Evolutionary conservation across 23 tunicate genomes (phyloP).

Genomic region (Styela plicata): DNA sequence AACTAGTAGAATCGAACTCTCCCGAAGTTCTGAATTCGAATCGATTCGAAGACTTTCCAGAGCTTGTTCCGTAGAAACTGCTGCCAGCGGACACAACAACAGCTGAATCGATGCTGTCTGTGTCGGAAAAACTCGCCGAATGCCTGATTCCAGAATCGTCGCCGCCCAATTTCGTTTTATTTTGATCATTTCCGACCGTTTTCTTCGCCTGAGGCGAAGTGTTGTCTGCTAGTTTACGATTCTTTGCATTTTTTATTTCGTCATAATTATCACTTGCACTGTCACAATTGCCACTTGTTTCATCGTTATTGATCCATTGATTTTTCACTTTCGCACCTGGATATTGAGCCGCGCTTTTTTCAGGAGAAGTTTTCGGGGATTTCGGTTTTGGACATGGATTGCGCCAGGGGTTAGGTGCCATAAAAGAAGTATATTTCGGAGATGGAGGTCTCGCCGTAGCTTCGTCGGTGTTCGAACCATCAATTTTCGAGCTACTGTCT

Average conservation of each 20-base stretch:
- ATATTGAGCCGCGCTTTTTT: not conserved
- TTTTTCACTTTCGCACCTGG: not conserved
- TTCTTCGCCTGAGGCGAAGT: constrained; percentile 4
- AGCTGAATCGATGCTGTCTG: constrained; percentile 5
- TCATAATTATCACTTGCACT: not conserved
- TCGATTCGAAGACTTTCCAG: not conserved
- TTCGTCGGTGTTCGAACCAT: not conserved
- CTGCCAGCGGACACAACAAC: not conserved
- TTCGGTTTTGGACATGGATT: not conserved
- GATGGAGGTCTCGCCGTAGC: not conserved
- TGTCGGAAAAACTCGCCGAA: not conserved
- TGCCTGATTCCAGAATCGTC: not conserved
- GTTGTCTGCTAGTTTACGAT: not conserved
- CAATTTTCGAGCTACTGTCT: not conserved
- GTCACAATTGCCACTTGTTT: not conserved
- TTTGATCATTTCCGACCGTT: not conserved
- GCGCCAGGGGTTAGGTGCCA: constrained; percentile 23
- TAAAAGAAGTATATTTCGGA: not conserved
- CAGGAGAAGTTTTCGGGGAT: not conserved
- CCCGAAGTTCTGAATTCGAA: not conserved
- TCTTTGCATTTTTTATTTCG: not conserved
- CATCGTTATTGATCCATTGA: not conserved
- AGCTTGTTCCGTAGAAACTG: not conserved
- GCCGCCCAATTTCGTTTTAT: not conserved
- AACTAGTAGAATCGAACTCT: not conserved